Evolutionary conservation across 2,888 invertebrate species (phyloP).

Genomic region (Ypsolopha scabrella): DNA sequence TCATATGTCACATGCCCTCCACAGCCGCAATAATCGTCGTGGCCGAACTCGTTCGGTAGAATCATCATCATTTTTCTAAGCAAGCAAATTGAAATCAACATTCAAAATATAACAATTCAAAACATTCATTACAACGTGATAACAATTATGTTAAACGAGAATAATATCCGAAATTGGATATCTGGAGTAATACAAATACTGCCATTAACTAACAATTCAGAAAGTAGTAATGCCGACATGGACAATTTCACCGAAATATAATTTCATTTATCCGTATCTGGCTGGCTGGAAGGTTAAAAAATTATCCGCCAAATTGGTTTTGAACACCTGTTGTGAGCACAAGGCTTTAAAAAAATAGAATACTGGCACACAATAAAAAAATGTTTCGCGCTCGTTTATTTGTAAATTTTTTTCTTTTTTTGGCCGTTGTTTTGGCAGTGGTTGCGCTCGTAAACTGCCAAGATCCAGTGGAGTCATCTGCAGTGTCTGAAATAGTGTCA

Average conservation of each 20-base stretch:
- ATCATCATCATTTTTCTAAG: no score
- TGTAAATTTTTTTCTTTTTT: not conserved
- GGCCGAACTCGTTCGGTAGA: no score
- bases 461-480: conserved; percentile 39
- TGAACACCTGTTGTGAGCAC: not conserved
- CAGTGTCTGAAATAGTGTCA: conserved; percentile 20
- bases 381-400: not conserved
- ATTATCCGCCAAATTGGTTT: not conserved
- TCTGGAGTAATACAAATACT: no score
- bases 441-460: conserved; percentile 32
- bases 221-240: not conserved
- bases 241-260: not conserved
- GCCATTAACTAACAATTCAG: no score
- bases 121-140: no score
- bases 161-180: no score
- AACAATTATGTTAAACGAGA: no score
- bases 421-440: conserved; percentile 22
- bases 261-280: not conserved
- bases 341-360: not conserved
- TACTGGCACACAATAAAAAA: not conserved
- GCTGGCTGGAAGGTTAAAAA: not conserved
- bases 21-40: no score
- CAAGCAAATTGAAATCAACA: no score
- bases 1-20: no score
- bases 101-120: no score